Conservation (phyloP, 2,888 invertebrate genomes). For the Acrobasis suavella region DNA sequence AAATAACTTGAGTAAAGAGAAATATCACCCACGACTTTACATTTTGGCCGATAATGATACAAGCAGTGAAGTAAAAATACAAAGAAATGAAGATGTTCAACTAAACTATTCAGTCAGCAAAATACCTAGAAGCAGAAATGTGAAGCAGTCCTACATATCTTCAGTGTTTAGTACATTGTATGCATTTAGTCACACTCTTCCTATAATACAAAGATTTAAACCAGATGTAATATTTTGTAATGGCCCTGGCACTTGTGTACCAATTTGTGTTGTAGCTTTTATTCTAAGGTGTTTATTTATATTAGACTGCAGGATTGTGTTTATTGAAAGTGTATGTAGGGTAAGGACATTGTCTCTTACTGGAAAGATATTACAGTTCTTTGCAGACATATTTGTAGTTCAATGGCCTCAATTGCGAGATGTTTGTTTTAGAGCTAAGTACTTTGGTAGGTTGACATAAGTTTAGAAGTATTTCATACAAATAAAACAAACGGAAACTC, state of each 20-base stretch:
- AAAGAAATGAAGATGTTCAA: conserved; percentile 66
- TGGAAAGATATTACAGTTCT: conserved; percentile 91
- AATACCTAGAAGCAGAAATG: conserved; percentile 93
- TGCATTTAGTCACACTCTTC: conserved; percentile 86
- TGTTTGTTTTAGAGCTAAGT: conserved; percentile 86
- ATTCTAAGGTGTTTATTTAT: conserved; percentile 86
- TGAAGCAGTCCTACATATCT: conserved; percentile 92
- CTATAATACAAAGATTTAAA: conserved; percentile 84
- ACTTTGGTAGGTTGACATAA: conserved; percentile 88
- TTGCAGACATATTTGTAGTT: conserved; percentile 94
- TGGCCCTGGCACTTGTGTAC: conserved; percentile 98
- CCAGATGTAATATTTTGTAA: conserved; percentile 95
- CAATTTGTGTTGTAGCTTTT: conserved; percentile 91
- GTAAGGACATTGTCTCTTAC: conserved; percentile 94
- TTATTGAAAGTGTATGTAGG: conserved; percentile 97
- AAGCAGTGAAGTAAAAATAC: conserved; percentile 88
- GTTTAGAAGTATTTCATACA: conserved; percentile 14
- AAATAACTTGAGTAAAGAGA: conserved; percentile 81
- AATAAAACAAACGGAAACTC: conserved; percentile 34
- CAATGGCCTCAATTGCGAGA: conserved; percentile 93
- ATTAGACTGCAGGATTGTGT: conserved; percentile 89
- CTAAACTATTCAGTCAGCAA: conserved; percentile 73
- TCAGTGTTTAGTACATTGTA: conserved; percentile 90
- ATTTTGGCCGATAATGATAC: conserved; percentile 89
- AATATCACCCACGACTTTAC: conserved; percentile 89